phyloP scores from a whole-genome alignment of 2,113 vertebrate genomes.

The Serinus canaria region DNA sequence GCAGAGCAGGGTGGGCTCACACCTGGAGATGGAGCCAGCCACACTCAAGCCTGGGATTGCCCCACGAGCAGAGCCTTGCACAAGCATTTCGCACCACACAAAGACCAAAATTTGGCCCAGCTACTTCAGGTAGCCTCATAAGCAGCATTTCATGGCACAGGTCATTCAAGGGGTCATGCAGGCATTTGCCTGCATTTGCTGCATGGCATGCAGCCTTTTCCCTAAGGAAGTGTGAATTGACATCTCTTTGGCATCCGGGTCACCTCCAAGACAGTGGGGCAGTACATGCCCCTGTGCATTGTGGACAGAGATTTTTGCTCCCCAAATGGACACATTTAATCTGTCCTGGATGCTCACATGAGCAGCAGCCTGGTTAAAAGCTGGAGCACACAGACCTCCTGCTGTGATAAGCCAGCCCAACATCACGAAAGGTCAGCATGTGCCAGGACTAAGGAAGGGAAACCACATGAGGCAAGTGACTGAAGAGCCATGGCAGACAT shows the following conservation, averaged over 20 bases:
- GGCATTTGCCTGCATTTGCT: background rate
- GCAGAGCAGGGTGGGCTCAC: background rate
- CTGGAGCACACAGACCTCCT: background rate
- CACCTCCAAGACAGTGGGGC: accelerated
- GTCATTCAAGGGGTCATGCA: background rate
- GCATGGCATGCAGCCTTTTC: background rate
- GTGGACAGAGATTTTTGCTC: background rate
- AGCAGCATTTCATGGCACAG: background rate
- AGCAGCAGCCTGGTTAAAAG: background rate
- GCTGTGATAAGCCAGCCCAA: background rate
- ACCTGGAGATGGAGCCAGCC: background rate
- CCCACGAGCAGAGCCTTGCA: background rate
- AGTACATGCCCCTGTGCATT: background rate
- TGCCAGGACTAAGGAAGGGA: background rate
- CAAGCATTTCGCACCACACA: background rate
- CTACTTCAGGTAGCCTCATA: background rate
- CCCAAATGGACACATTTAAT: accelerated
- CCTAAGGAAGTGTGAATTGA: background rate
- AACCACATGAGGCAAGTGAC: background rate
- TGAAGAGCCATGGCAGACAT: background rate
- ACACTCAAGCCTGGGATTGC: background rate
- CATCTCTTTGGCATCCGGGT: background rate
- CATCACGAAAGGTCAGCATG: background rate
- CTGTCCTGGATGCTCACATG: background rate
- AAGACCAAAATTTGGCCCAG: background rate